Percentiles rank a stretch among this genome's conserved stretches.
phyloP scores from a whole-genome alignment of 2,797 vertebrate genomes.

The Psittacula derbiana region DNA sequence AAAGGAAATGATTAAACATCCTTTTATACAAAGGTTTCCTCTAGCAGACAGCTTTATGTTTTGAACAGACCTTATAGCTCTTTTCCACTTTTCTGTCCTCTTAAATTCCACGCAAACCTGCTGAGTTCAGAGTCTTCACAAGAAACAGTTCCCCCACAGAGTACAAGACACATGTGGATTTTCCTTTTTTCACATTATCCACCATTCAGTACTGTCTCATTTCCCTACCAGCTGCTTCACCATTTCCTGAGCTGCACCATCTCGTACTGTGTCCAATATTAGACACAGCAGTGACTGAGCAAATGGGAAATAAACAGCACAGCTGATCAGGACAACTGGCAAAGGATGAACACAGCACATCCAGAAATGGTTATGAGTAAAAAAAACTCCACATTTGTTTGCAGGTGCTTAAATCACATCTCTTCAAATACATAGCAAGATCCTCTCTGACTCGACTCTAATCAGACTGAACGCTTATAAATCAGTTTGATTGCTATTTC shows the following conservation, averaged over 20 bases:
- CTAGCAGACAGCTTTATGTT: background rate
- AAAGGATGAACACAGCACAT: background rate
- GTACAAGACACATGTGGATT: background rate
- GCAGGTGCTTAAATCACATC: background rate
- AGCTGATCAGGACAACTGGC: background rate
- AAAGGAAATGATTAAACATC: background rate
- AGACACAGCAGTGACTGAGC: conserved; percentile 3
- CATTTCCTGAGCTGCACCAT: conserved; percentile 19
- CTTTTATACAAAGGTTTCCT: background rate
- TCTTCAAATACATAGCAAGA: background rate
- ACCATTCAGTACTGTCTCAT: conserved; percentile 15
- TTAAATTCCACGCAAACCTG: background rate
- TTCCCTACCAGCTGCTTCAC: conserved; percentile 38
- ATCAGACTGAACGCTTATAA: background rate
- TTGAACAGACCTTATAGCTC: background rate
- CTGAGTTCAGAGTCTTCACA: background rate
- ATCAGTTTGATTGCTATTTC: fast-evolving
- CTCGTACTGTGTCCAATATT: background rate
- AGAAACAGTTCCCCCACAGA: background rate
- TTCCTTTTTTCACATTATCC: background rate
- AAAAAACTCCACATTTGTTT: background rate
- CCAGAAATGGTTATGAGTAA: background rate
- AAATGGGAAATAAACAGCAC: conserved; percentile 30
- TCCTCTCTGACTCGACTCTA: background rate
- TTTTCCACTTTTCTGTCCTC: background rate